A percentile compares a stretch with the other conserved stretches of the same genome.
phyloP scores from a whole-genome alignment of 2,113 vertebrate species.

The Acrocephalus kingi region DNA sequence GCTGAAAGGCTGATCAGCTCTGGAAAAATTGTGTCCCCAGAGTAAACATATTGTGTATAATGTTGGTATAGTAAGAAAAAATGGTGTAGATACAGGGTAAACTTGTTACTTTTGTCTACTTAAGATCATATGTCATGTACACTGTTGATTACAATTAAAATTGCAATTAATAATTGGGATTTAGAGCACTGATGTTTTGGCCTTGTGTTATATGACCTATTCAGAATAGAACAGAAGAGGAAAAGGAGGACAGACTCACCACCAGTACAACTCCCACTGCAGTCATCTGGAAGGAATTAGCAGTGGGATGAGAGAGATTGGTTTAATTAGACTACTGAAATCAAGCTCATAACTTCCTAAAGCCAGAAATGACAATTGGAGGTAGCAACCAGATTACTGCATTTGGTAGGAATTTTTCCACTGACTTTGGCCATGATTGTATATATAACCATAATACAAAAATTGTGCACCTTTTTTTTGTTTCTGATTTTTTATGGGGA shows the following conservation, averaged over 20 bases:
- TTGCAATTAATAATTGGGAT: neutral
- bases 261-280: neutral
- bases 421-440: neutral
- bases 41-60: neutral
- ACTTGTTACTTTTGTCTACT: neutral
- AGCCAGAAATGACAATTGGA: neutral
- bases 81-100: neutral
- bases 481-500: neutral
- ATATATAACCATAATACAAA: neutral
- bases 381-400: neutral
- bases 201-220: neutral
- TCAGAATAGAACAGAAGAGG: constrained; percentile 14
- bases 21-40: neutral
- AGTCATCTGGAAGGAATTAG: constrained; percentile 43
- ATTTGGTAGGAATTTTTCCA: neutral
- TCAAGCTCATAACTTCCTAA: neutral
- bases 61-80: neutral
- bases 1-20: neutral
- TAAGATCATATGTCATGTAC: neutral
- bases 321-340: constrained; percentile 39
- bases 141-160: neutral
- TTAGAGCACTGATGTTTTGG: neutral
- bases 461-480: neutral
- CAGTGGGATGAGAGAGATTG: neutral
- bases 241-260: neutral